These are phyloP conservation scores for Plutomurus gul DNA, from an alignment of 1,140 invertebrate species.

Conservation along the genomic window DNA sequence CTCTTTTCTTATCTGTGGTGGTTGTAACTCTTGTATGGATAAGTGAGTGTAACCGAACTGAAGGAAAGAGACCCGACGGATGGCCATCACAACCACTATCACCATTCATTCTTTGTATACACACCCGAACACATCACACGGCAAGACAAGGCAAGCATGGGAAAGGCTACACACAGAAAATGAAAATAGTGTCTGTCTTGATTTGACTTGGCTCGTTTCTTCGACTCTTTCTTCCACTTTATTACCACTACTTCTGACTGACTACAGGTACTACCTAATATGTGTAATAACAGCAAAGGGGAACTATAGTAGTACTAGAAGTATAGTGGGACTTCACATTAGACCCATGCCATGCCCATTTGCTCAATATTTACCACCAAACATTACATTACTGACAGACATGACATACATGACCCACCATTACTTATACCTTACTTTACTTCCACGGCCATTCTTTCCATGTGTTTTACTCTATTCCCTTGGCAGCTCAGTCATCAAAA, in stretches of 20 bases:
- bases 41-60: conserved; percentile 10
- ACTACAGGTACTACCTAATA: neutral
- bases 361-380: conserved; percentile 21
- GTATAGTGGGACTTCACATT: neutral
- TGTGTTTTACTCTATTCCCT: too few relatives aligned
- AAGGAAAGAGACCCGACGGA: conserved; percentile 8
- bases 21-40: neutral
- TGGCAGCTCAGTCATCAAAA: too few relatives aligned
- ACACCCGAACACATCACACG: too few relatives aligned
- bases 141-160: too few relatives aligned
- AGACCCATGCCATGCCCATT: conserved; percentile 5
- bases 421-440: too few relatives aligned
- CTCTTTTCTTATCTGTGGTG: neutral
- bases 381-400: conserved; percentile 24
- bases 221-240: too few relatives aligned
- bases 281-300: neutral
- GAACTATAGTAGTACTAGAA: neutral
- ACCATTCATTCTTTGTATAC: neutral
- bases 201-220: too few relatives aligned
- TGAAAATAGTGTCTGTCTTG: too few relatives aligned
- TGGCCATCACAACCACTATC: neutral
- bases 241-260: neutral
- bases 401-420: conserved; percentile 21
- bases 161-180: too few relatives aligned
- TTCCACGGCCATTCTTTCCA: too few relatives aligned